Evolutionary conservation across 2,797 vertebrate genomes (phyloP), one percentile per base, ranked within the genome.

Genomic region (Macropodus opercularis): DNA sequence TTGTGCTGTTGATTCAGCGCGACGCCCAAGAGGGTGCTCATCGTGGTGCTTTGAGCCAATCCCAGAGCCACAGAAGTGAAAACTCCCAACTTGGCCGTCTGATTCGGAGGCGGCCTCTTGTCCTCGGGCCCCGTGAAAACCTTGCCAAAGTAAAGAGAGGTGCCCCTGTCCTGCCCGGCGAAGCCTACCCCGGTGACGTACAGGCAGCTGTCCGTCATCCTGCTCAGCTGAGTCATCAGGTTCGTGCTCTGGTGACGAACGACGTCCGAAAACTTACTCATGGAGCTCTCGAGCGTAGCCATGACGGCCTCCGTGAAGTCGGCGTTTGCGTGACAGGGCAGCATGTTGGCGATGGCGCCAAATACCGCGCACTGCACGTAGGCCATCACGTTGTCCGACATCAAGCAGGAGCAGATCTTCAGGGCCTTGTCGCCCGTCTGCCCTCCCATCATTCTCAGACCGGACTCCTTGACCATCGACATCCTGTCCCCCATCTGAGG

Each of bases 401-500:
- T 19, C 8, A 58, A 21, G n/a, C 50, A 41, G 6, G 35, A 23
- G 4, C 26, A 23, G 5, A 60, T 60, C 29, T 15, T n/a, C 1
- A n/a, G 8, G 11, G 22, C 14, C 19, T 57, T 34, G 0, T 21
- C n/a, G 3, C 0, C n/a, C 0, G 17, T n/a, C 7, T 29, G 9
- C 0, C 34, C 19, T 6, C 32, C 55, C 42, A 58, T 58, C 42
- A 36, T 26, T 21, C 6, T 19, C 31, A 46, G 2, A 2, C 1
- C 24, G 4, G 14, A 3, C 1, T 35, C 23, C 2, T n/a, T 36
- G 2, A 21, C 13, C 55, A 58, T 46, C 12, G 0, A 0, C n/a
- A 58, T 6, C 21, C 54, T 44, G 41, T 57, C 54, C 1, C 54
- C 54, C 21, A 57, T 35, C 48, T 50, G 47, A 6, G 48, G 59